These are phyloP conservation scores for Myotis brandtii DNA, from an alignment of 2,113 vertebrate genomes.

Conservation along the genomic window DNA sequence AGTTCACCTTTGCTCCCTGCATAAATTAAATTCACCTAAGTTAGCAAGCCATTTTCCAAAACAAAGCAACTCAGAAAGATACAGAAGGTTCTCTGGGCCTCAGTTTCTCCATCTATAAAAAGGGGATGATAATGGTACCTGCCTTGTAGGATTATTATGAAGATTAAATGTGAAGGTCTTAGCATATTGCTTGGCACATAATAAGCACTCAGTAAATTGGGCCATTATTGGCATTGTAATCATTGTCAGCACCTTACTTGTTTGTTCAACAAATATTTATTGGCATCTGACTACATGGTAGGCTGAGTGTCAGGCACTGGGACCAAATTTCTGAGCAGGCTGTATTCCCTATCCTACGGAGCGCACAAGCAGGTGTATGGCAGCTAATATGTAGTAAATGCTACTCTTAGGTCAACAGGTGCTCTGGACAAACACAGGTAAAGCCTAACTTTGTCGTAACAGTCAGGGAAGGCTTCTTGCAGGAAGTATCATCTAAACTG, in stretches of 20 bases:
- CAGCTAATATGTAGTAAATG: not conserved
- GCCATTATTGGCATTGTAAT: not conserved
- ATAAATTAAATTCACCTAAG: conserved; percentile 7
- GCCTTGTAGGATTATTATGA: not conserved
- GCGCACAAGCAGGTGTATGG: not conserved
- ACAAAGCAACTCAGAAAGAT: conserved; percentile 1
- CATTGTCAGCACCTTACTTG: not conserved
- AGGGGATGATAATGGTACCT: not conserved
- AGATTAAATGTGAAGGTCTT: not conserved
- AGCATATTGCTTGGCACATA: not conserved
- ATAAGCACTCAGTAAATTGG: not conserved
- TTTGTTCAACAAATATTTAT: not conserved
- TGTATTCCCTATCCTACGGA: not conserved
- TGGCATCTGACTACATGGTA: not conserved
- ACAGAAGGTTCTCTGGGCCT: not conserved
- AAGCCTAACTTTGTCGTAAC: not conserved
- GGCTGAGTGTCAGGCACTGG: not conserved
- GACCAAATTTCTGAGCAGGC: not conserved
- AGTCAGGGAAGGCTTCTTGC: not conserved
- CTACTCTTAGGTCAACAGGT: not conserved
- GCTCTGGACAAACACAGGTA: not conserved
- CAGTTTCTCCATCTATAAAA: not conserved
- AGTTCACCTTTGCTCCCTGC: not conserved
- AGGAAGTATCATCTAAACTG: not conserved
- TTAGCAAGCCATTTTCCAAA: not conserved